Conservation (phyloP, 2,888 invertebrate genomes). For the Agonopterix arenella region DNA sequence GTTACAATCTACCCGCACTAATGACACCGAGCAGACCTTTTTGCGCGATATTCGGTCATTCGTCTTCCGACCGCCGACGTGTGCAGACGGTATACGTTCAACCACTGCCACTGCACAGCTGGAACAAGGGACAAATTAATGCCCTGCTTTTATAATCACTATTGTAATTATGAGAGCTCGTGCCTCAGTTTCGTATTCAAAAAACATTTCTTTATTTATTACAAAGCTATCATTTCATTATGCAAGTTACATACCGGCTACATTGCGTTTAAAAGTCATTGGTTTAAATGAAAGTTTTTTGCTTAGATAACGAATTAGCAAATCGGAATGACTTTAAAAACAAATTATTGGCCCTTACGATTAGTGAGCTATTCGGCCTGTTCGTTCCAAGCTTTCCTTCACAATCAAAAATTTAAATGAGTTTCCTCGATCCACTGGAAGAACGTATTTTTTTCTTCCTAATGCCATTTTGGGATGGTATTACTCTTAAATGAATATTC, state of each 20-base stretch:
- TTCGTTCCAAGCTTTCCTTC: slow-evolving; percentile 41
- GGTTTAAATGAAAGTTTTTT: no score
- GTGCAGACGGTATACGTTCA: slow-evolving; percentile 37
- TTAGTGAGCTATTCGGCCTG: slow-evolving; percentile 42
- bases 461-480: slow-evolving; percentile 66
- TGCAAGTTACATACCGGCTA: no score
- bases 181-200: no score
- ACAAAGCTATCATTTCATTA: no score
- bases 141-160: background rate
- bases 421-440: slow-evolving; percentile 50
- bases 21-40: slow-evolving; percentile 63
- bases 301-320: slow-evolving; percentile 17
- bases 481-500: slow-evolving; percentile 74
- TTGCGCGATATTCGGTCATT: slow-evolving; percentile 59
- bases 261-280: no score
- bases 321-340: slow-evolving; percentile 29
- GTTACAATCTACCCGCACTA: slow-evolving; percentile 55
- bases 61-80: slow-evolving; percentile 60
- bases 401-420: slow-evolving; percentile 73
- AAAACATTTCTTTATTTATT: no score
- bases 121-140: slow-evolving; percentile 34
- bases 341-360: slow-evolving; percentile 48
- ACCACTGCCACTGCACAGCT: slow-evolving; percentile 20
- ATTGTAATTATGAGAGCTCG: no score
- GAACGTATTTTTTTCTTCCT: slow-evolving; percentile 52